A percentile compares a stretch with the other conserved stretches of the same genome.
These are phyloP conservation scores for Megalops atlanticus DNA, from an alignment of 2,113 vertebrate species.

Conservation along the genomic window DNA sequence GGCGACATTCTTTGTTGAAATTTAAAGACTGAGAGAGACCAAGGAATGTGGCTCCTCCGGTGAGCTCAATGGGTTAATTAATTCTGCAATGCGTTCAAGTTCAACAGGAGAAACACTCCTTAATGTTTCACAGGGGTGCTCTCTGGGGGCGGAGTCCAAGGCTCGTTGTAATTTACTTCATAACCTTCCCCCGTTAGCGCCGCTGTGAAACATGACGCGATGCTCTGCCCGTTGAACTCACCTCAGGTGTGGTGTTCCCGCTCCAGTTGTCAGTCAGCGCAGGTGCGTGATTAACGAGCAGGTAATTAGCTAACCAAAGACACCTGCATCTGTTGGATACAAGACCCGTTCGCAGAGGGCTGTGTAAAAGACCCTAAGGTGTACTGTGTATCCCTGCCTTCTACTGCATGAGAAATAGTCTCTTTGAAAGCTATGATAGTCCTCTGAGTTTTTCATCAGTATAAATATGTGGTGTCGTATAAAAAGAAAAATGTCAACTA, in stretches of 20 bases:
- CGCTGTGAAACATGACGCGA: background rate
- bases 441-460: background rate
- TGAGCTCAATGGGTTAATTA: background rate
- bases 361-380: no score
- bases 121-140: conserved; percentile 1
- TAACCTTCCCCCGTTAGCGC: background rate
- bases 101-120: background rate
- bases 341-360: no score
- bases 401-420: no score
- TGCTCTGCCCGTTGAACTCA: background rate
- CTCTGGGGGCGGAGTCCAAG: background rate
- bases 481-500: conserved; percentile 40
- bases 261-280: background rate
- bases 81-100: conserved; percentile 1
- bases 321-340: background rate
- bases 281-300: background rate
- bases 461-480: conserved; percentile 32
- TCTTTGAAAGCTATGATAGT: background rate
- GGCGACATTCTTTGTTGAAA: background rate
- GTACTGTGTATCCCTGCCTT: no score
- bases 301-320: conserved; percentile 19
- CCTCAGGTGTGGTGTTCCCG: conserved; percentile 3
- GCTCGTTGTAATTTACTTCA: no score
- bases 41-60: background rate
- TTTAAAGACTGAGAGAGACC: background rate